phyloP scores from a whole-genome alignment of 2,888 invertebrate species.

The Muschampia plurimacula region DNA sequence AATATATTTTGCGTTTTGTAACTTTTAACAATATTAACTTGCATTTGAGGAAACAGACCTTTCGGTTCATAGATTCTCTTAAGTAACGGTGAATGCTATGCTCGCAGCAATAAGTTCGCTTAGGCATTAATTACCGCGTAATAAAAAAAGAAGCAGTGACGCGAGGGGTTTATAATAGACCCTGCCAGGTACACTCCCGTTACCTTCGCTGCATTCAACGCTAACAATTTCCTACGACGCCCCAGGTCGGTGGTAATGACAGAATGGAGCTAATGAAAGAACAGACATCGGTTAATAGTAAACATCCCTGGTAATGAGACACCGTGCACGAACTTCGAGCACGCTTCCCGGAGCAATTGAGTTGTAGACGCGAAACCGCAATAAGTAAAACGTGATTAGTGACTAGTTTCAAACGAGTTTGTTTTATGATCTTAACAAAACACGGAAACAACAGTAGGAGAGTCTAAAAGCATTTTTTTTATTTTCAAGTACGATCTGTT shows the following conservation, averaged over 20 bases:
- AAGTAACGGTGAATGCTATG: background rate
- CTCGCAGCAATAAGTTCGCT: too few species aligned
- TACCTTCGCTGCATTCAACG: conserved; percentile 67
- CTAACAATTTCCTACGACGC: conserved; percentile 62
- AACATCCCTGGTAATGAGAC: conserved; percentile 66
- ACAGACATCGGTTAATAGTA: conserved; percentile 61
- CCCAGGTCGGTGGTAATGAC: conserved; percentile 65
- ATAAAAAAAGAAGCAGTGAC: conserved; percentile 56
- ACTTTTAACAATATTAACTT: background rate
- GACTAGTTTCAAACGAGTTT: conserved; percentile 20
- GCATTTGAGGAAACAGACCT: background rate
- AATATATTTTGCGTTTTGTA: background rate
- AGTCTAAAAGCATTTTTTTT: background rate
- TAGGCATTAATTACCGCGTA: conserved; percentile 24
- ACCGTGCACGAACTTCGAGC: conserved; percentile 59
- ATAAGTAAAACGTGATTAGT: conserved; percentile 27
- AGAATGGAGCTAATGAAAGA: conserved; percentile 71
- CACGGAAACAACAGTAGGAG: background rate
- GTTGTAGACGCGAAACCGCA: conserved; percentile 44
- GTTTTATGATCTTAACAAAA: conserved; percentile 12
- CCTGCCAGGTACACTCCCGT: conserved; percentile 63
- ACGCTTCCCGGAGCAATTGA: conserved; percentile 49
- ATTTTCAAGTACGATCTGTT: background rate
- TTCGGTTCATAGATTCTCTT: background rate
- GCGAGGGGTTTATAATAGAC: conserved; percentile 68